Conservation (phyloP, 2,888 invertebrate species). For the Capitulum mitella region DNA sequence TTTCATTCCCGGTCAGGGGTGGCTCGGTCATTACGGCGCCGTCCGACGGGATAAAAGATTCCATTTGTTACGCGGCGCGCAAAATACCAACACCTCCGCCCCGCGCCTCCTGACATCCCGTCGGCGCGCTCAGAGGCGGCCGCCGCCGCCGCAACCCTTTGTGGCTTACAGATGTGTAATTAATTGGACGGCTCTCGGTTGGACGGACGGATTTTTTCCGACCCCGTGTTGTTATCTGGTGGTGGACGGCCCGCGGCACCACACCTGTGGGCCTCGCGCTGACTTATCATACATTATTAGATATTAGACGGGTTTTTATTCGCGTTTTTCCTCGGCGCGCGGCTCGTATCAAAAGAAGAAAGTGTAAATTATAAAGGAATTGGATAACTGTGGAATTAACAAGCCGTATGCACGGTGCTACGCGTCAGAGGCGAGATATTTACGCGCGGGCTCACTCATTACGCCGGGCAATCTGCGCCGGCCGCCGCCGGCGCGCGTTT, state of each 20-base stretch:
- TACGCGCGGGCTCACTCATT: neutral
- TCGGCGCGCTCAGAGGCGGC: neutral
- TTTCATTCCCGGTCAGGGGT: conserved; percentile 24
- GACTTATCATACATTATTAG: conserved; percentile 23
- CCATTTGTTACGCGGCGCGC: neutral
- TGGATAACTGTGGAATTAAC: conserved; percentile 24
- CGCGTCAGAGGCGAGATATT: conserved; percentile 4
- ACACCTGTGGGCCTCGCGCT: conserved; percentile 3
- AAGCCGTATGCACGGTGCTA: conserved; percentile 4
- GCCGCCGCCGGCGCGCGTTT: neutral
- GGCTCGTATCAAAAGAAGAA: conserved; percentile 24
- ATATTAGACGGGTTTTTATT: conserved; percentile 22
- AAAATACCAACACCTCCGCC: conserved; percentile 9
- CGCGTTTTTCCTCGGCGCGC: conserved; percentile 20
- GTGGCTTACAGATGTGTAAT: conserved; percentile 21
- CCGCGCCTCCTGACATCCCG: neutral
- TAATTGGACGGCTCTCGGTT: conserved; percentile 1
- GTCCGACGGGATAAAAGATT: conserved; percentile 7
- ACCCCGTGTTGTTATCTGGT: neutral
- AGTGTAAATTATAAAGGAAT: conserved; percentile 25
- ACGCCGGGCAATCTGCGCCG: neutral
- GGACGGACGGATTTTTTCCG: conserved; percentile 1
- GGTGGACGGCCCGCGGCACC: neutral
- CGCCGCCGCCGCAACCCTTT: conserved; percentile 3
- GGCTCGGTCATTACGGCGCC: neutral